Evolutionary conservation across 2,888 invertebrate genomes (phyloP).

Genomic region (Pherbina coryleti): DNA sequence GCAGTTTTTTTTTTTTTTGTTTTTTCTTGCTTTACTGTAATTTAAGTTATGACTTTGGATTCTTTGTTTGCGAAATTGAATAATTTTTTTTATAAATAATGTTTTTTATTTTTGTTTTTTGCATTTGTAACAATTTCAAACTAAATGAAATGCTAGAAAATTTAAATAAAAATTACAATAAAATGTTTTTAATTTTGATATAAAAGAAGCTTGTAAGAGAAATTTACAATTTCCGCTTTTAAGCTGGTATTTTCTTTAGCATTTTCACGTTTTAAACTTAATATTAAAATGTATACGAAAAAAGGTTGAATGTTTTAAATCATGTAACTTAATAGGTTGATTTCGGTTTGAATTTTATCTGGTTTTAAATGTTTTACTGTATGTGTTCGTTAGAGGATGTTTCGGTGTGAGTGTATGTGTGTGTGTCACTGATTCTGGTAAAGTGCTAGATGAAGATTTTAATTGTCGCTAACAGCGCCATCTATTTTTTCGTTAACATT

Average conservation of each 20-base stretch:
- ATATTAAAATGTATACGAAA: constrained; percentile 15
- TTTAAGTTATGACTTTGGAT: neutral
- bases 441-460: constrained; percentile 1
- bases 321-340: constrained; percentile 19
- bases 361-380: constrained; percentile 14
- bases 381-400: neutral
- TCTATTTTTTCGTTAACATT: neutral
- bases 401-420: neutral
- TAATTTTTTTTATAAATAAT: neutral
- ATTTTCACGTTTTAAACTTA: constrained; percentile 14
- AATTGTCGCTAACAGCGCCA: neutral
- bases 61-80: constrained; percentile 14
- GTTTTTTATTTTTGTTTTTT: neutral
- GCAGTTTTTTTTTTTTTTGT: neutral
- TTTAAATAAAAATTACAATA: constrained; percentile 16
- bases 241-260: neutral
- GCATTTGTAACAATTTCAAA: neutral
- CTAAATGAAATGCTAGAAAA: constrained; percentile 10
- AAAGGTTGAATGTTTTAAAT: constrained; percentile 11
- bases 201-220: neutral
- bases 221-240: constrained; percentile 18
- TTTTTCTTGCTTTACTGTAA: neutral
- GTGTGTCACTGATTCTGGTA: neutral
- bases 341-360: neutral
- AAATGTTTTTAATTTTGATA: neutral